Percentiles rank a stretch among this genome's conserved stretches.
These are phyloP conservation scores for Dromococcyx pavoninus DNA, from an alignment of 2,797 vertebrate species.

Conservation along the genomic window DNA sequence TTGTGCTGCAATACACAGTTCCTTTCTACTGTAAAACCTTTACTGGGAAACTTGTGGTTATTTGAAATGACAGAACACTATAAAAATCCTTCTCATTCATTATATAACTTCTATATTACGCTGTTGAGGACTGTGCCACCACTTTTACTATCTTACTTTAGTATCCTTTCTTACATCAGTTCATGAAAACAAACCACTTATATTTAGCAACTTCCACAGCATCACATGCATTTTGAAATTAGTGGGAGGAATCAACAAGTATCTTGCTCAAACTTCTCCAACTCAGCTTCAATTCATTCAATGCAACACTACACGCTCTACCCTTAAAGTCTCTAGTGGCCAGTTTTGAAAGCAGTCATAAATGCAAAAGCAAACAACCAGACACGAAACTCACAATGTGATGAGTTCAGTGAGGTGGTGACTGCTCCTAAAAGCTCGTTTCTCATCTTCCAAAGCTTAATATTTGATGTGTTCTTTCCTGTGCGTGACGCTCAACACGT, in stretches of 20 bases:
- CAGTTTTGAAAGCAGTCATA: background rate
- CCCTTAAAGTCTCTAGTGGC: background rate
- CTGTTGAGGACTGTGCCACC: background rate
- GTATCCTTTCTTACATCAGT: background rate
- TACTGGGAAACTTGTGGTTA: background rate
- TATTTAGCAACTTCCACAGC: background rate
- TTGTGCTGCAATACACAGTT: background rate
- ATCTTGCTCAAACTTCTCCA: background rate
- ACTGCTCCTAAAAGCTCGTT: background rate
- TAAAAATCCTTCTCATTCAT: background rate
- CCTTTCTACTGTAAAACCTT: background rate
- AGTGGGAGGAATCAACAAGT: background rate
- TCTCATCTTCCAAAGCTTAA: background rate
- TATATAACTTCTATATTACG: background rate
- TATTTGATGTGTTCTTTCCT: background rate
- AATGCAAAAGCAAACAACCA: background rate
- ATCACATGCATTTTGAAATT: background rate
- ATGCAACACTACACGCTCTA: background rate
- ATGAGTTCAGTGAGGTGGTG: background rate
- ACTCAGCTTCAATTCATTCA: too few relatives aligned
- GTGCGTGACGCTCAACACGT: fast-evolving
- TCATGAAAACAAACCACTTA: background rate
- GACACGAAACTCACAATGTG: background rate
- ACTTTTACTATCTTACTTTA: background rate
- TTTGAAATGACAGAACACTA: background rate